phyloP scores from a whole-genome alignment of 2,113 vertebrate genomes.

The Fregata magnificens region DNA sequence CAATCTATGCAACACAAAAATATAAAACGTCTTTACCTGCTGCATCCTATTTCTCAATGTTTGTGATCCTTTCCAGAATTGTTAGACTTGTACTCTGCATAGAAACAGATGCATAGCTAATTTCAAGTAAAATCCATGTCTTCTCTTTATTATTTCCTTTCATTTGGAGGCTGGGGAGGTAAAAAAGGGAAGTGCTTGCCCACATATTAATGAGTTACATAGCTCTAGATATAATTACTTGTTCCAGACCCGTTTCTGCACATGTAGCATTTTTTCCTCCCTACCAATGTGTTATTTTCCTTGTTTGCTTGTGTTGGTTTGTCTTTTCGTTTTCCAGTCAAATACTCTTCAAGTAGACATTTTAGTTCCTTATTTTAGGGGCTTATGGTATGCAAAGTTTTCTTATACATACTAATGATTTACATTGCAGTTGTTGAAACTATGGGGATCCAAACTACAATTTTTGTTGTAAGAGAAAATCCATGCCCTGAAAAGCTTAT shows the following conservation, averaged over 20 bases:
- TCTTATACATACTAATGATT: not conserved
- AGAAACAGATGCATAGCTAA: not conserved
- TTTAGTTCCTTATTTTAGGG: not conserved
- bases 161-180: not conserved
- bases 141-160: not conserved
- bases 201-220: not conserved
- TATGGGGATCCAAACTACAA: not conserved
- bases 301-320: not conserved
- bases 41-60: not conserved
- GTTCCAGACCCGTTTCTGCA: not conserved
- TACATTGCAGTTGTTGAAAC: not conserved
- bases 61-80: not conserved
- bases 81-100: not conserved
- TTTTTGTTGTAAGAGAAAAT: not conserved
- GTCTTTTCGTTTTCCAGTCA: not conserved
- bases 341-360: not conserved
- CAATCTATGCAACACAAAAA: not conserved
- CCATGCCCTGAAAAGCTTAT: not conserved
- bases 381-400: not conserved
- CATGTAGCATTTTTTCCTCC: not conserved
- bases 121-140: not conserved
- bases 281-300: not conserved
- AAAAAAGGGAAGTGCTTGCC: not conserved
- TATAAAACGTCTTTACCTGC: not conserved
- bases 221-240: not conserved